Conservation (phyloP, 92 coral and sea anemone species). For the Bergia sp. region DNA sequence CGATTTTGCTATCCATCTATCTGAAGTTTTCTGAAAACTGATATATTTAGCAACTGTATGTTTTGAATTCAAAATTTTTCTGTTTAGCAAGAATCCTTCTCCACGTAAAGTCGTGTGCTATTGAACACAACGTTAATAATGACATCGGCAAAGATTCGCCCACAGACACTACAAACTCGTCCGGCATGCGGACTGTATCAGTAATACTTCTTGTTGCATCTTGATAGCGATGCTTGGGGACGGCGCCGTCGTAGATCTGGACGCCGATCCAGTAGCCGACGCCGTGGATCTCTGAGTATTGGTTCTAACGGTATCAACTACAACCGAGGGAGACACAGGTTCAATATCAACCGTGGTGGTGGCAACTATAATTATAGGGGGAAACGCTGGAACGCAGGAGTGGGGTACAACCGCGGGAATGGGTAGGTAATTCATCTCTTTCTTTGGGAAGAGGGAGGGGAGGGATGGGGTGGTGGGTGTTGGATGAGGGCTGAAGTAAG, state of each 20-base stretch:
- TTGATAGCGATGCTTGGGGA: conserved; percentile 28
- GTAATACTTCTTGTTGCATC: not conserved
- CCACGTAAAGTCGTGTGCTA: no score
- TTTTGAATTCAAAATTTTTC: no score
- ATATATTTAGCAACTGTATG: no score
- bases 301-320: conserved; percentile 10
- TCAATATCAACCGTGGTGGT: not conserved
- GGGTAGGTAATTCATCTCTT: not conserved
- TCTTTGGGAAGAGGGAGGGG: not conserved
- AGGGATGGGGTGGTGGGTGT: not conserved
- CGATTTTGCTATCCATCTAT: no score
- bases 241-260: not conserved
- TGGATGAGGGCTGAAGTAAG: not conserved
- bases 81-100: no score
- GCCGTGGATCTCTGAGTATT: conserved; percentile 24
- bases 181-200: no score
- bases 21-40: no score
- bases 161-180: no score
- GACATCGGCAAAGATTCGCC: no score
- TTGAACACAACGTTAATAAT: no score
- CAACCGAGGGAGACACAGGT: conserved; percentile 11
- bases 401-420: conserved; percentile 1
- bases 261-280: not conserved
- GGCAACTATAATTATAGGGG: conserved; percentile 21
- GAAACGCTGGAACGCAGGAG: not conserved